Evolutionary conservation across 2,888 invertebrate species (phyloP), one percentile per base, ranked within the genome.

Genomic region (Danaus chrysippus): DNA sequence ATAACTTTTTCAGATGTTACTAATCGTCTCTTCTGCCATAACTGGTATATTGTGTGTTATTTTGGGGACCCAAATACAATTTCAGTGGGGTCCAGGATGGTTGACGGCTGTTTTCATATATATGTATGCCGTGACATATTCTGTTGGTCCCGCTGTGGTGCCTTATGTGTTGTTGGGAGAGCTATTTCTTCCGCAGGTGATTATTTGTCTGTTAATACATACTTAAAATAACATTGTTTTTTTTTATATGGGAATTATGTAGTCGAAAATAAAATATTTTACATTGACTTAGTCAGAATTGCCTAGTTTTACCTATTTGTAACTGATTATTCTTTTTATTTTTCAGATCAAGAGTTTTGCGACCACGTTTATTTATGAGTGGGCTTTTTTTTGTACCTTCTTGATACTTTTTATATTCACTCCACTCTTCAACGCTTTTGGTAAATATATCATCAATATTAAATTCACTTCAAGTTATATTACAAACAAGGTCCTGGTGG

Each of bases 11-110:
- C 58, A 74, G 65, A 72, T 66, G 3, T 64, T 44, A 43, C 71
- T 70, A 78, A 82, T 58, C 66, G 77, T 69, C 70, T 72, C 74
- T 70, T 73, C 73, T 1, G 6, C 69, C 0, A 65, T 65, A 1
- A 68, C 73, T 0, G 71, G 72, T 0, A 1, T 71, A 1, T 70
- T 67, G 59, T 73, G 74, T 53, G n/a, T 72, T 8, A 11, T 71
- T 9, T 68, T 75, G 6, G 76, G 75, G 1, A 61, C 70, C 0
- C 75, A 73, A 60, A 69, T 75, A 6, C 74, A 74, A n/a, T 34
- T 71, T 8, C 46, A 67, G 8, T 73, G 72, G 70, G 76, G 73
- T 6, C 75, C 75, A 0, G 64, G 64, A 57, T 71, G 71, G 67
- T 1, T 73, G 42, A 73, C 72, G 0, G 72, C 71, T 0, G 67